Conservation (phyloP, 2,888 invertebrate genomes). For the Lithosia quadra region DNA sequence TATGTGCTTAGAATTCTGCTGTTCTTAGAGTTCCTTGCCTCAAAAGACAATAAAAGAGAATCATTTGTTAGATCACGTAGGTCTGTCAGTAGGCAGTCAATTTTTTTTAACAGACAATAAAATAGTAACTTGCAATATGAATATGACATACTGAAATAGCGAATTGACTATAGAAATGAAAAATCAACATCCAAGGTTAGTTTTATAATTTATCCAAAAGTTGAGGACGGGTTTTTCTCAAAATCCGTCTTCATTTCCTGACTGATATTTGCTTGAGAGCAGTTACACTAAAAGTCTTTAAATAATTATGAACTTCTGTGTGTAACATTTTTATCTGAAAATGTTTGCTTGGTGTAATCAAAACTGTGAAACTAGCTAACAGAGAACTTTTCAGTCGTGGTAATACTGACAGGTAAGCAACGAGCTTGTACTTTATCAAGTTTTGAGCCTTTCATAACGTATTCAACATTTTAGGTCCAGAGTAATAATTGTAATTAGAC, state of each 20-base stretch:
- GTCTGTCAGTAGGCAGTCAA: background rate
- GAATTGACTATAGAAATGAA: background rate
- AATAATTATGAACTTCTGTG: constrained; percentile 5
- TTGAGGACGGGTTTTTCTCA: background rate
- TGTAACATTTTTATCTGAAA: background rate
- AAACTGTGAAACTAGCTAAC: constrained; percentile 3
- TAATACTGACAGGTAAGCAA: background rate
- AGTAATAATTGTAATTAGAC: too few species aligned
- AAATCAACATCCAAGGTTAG: constrained; percentile 19
- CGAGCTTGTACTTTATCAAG: constrained; percentile 5
- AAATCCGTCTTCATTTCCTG: background rate
- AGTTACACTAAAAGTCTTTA: constrained; percentile 2
- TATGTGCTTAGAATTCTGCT: too few species aligned
- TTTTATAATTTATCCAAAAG: constrained; percentile 7
- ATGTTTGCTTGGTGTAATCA: constrained; percentile 10
- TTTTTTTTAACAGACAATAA: background rate
- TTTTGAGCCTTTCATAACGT: background rate
- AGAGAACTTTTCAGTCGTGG: constrained; percentile 7
- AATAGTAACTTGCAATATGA: background rate
- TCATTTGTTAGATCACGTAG: background rate
- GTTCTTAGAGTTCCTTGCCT: background rate
- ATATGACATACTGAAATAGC: background rate
- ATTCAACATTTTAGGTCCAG: too few species aligned
- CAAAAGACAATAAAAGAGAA: background rate
- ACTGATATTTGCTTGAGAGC: background rate